Percentiles rank a stretch among this genome's conserved stretches.
phyloP scores from a whole-genome alignment of 2,888 invertebrate genomes.

The Cosmopolites sordidus region DNA sequence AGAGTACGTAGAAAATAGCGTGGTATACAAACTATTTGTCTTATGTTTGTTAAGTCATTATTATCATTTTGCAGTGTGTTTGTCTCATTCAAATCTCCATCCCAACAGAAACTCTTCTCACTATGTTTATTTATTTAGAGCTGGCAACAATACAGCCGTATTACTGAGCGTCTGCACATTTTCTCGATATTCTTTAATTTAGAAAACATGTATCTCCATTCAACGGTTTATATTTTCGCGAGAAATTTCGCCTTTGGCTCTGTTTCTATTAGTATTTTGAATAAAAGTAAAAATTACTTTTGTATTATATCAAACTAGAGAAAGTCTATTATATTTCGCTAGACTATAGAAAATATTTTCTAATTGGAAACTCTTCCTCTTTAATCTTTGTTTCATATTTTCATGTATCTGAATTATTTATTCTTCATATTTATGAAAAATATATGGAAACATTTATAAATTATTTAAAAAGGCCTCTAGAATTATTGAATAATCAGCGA shows the following conservation, averaged over 20 bases:
- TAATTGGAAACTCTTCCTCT: too few species aligned
- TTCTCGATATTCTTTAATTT: not conserved
- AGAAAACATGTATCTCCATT: not conserved
- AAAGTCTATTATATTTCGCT: too few species aligned
- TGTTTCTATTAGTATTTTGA: not conserved
- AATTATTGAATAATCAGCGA: too few species aligned
- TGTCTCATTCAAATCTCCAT: not conserved
- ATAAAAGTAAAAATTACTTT: conserved; percentile 1
- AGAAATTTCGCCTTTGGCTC: not conserved
- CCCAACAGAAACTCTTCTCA: not conserved
- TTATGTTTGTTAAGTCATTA: conserved; percentile 1
- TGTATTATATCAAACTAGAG: not conserved
- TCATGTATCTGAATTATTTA: too few species aligned
- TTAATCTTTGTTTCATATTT: too few species aligned
- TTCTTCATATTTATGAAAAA: too few species aligned
- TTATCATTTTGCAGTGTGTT: not conserved
- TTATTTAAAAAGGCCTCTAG: too few species aligned
- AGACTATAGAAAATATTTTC: too few species aligned
- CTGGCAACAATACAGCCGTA: not conserved
- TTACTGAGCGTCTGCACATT: not conserved
- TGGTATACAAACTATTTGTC: not conserved
- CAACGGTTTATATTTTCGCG: not conserved
- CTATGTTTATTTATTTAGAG: not conserved
- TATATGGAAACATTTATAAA: too few species aligned
- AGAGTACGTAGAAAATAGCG: not conserved